Conservation (phyloP, 1,140 invertebrate genomes). For the Choristoneura fumiferana region DNA sequence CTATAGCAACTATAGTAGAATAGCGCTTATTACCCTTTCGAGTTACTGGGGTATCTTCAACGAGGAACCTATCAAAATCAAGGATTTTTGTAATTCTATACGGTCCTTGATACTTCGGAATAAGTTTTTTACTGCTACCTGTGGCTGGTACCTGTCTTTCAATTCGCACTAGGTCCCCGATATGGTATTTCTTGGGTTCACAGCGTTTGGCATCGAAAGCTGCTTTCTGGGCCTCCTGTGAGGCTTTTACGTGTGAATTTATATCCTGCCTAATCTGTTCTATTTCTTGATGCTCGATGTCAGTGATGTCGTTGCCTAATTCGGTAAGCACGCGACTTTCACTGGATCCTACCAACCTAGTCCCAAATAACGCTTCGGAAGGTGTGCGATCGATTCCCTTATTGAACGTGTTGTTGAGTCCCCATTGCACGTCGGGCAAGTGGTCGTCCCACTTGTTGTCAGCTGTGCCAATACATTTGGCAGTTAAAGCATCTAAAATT, state of each 20-base stretch:
- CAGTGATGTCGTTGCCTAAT: not conserved
- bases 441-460: not conserved
- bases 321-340: not conserved
- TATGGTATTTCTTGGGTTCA: not conserved
- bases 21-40: not conserved
- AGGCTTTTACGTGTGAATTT: not conserved
- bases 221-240: not conserved
- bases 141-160: not conserved
- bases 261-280: not conserved
- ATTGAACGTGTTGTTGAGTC: slow-evolving; percentile 3
- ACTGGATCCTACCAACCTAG: not conserved
- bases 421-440: not conserved
- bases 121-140: not conserved
- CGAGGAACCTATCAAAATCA: not conserved
- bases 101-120: not conserved
- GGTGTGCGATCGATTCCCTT: not conserved
- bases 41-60: slow-evolving; percentile 1
- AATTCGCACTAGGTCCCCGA: not conserved
- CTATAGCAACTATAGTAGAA: not conserved
- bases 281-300: not conserved
- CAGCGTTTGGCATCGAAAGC: not conserved
- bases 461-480: not conserved
- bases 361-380: not conserved
- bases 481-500: not conserved
- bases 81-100: not conserved